A percentile compares a stretch with the other conserved stretches of the same genome.
phyloP scores from a whole-genome alignment of 2,888 invertebrate species.

The Cryptocheilus praepositus region DNA sequence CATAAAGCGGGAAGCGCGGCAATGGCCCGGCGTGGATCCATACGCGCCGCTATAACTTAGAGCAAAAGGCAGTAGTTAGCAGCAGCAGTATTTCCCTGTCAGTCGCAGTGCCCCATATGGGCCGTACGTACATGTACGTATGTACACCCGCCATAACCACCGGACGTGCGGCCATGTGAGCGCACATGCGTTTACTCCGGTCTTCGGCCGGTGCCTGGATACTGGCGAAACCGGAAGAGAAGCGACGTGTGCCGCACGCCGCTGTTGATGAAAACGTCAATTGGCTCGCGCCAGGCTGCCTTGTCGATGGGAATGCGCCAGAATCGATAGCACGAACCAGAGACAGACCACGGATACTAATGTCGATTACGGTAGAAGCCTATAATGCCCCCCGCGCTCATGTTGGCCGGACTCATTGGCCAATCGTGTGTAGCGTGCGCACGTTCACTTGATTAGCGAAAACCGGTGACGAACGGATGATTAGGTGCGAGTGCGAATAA shows the following conservation, averaged over 20 bases:
- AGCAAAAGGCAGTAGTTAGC: slow-evolving; percentile 59
- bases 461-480: no score
- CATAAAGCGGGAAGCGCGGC: slow-evolving; percentile 1
- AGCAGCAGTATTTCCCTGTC: slow-evolving; percentile 59
- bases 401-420: neutral
- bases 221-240: slow-evolving; percentile 6
- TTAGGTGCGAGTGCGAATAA: no score
- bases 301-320: slow-evolving; percentile 15
- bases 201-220: slow-evolving; percentile 12
- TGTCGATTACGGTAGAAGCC: slow-evolving; percentile 11
- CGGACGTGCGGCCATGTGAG: slow-evolving; percentile 28
- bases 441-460: no score
- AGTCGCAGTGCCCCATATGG: slow-evolving; percentile 53
- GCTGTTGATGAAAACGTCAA: slow-evolving; percentile 39
- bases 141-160: slow-evolving; percentile 36
- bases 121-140: slow-evolving; percentile 24
- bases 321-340: slow-evolving; percentile 3
- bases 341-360: slow-evolving; percentile 13
- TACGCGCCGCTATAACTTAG: slow-evolving; percentile 51
- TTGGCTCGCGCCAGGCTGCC: slow-evolving; percentile 31
- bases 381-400: neutral
- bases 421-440: neutral
- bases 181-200: slow-evolving; percentile 25
- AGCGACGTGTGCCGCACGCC: slow-evolving; percentile 8
- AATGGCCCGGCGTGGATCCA: slow-evolving; percentile 36